These are phyloP conservation scores for Cephus spinipes DNA, from an alignment of 2,888 invertebrate species.

Conservation along the genomic window DNA sequence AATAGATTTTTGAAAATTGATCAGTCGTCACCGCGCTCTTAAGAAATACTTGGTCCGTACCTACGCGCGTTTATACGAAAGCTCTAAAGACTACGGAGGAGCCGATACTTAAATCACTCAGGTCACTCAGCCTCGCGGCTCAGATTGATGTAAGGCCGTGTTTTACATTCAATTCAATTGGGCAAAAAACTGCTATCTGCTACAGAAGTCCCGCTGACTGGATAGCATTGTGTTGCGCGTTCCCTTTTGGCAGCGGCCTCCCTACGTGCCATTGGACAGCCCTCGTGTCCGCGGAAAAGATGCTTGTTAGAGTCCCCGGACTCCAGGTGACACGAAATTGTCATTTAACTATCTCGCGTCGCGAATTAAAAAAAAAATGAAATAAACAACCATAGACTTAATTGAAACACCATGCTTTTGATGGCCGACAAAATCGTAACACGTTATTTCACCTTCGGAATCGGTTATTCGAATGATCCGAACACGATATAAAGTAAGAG, in stretches of 20 bases:
- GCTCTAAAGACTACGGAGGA: conserved; percentile 52
- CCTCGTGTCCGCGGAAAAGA: conserved; percentile 15
- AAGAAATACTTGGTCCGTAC: conserved; percentile 16
- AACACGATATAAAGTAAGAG: neutral
- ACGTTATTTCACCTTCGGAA: neutral
- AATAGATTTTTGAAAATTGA: neutral
- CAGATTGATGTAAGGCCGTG: conserved; percentile 66
- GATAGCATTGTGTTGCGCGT: conserved; percentile 16
- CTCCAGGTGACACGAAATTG: conserved; percentile 42
- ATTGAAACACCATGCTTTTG: neutral
- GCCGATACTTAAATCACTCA: conserved; percentile 62
- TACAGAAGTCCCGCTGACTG: conserved; percentile 20
- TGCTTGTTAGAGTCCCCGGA: conserved; percentile 40
- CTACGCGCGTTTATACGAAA: conserved; percentile 40
- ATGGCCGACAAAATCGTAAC: neutral
- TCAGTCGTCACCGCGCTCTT: conserved; percentile 20
- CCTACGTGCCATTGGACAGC: conserved; percentile 1
- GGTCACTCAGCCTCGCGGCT: conserved; percentile 64
- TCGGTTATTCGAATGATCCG: neutral
- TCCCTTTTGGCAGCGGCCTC: conserved; percentile 13
- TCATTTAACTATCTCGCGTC: conserved; percentile 34
- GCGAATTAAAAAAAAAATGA: neutral
- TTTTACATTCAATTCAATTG: conserved; percentile 68
- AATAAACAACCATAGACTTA: neutral
- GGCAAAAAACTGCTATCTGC: conserved; percentile 60